Base-by-base conservation (phyloP, 1,140 invertebrate genomes). In the Bilobella aurantiaca region DNA sequence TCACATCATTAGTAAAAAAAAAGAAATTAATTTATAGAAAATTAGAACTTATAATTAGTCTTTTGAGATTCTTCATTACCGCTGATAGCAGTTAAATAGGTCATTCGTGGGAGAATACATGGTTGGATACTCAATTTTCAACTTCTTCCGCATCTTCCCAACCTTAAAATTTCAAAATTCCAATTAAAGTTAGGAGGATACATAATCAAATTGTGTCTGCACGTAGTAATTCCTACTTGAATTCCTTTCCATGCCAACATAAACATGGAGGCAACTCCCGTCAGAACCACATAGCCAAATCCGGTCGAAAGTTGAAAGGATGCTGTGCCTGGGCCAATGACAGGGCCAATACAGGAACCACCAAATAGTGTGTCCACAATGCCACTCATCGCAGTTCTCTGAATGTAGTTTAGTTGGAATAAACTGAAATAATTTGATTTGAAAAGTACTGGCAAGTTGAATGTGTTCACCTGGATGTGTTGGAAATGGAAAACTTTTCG, bases 51-150 rank as follows among this genome's bases (percentile, higher is more conserved):
- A 3, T 27, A 12, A 57, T 12, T 42, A 23, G 42, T 46, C 28
- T 14, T 37, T 16, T 8, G 31, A 3, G 14, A 25, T 14, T 59
- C 57, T 65, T 18, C 12, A 57, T 18, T 66, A 69, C 70, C 70
- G 61, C 74, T 77, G 76, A 64, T 75, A 74, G 65, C 79, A 81
- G 73, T 81, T 81, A 73, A 81, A 81, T 5, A 71, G 69, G 32
- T 78, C 70, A n/a, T 76, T 79, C 37, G 72, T 73, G 42, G 68
- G 63, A 62, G 74, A 77, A 70, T 80, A 80, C 77, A 80, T 77
- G 1, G 72, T 75, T 29, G 80, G 80, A 64, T 80, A 80, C 62
- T 74, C 60, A 47, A 79, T 73, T 16, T 68, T 65, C 37, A 47
- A 63, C 18, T 62, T 18, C 56, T 68, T 69, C 8, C 69, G 47